A percentile compares a stretch with the other conserved stretches of the same genome.
Evolutionary conservation across 2,888 invertebrate genomes (phyloP).

Genomic region (Adelognathus sp.): DNA sequence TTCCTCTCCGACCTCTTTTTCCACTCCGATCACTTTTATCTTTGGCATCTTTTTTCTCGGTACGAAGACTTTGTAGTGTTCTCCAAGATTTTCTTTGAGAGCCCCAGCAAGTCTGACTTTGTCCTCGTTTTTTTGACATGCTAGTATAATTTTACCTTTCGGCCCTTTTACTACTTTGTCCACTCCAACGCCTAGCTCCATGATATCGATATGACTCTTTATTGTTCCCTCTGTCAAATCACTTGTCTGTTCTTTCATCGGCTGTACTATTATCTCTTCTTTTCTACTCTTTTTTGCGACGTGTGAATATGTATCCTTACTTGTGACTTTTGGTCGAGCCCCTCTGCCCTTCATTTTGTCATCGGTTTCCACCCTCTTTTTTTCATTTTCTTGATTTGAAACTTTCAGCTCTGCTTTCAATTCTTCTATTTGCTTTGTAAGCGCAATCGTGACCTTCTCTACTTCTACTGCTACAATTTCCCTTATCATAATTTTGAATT

Average conservation of each 20-base stretch:
- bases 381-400: neutral
- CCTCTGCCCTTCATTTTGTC: neutral
- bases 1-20: conserved; percentile 8
- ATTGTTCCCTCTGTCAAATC: conserved; percentile 13
- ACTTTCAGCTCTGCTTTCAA: neutral
- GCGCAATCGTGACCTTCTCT: neutral
- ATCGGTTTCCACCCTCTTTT: neutral
- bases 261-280: conserved; percentile 31
- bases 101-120: conserved; percentile 7
- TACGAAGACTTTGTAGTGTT: conserved; percentile 27
- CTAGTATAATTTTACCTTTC: conserved; percentile 36
- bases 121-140: conserved; percentile 28
- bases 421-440: neutral
- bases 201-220: conserved; percentile 30
- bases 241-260: conserved; percentile 26
- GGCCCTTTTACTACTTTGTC: conserved; percentile 12
- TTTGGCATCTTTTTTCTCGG: conserved; percentile 35
- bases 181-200: conserved; percentile 15
- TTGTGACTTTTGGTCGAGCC: no score
- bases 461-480: neutral
- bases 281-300: neutral
- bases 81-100: conserved; percentile 18
- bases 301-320: conserved; percentile 6
- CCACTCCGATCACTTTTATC: conserved; percentile 38
- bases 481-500: neutral